phyloP scores from a whole-genome alignment of 2,888 invertebrate species.

The Limnephilus marmoratus region DNA sequence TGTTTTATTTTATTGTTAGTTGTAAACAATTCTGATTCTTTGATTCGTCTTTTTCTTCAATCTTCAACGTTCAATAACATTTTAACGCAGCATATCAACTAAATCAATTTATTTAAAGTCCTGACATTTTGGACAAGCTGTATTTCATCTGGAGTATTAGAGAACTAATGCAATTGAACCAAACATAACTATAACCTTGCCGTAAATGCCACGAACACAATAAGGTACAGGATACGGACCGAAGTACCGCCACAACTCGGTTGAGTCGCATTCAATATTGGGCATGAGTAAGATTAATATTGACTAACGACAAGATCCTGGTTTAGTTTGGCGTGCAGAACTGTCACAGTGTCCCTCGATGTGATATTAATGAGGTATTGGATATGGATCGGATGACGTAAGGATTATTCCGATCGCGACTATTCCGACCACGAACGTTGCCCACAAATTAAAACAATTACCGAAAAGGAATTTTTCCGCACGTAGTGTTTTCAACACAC shows the following conservation, averaged over 20 bases:
- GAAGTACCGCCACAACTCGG: conserved; percentile 29
- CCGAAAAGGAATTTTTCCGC: no score
- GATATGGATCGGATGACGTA: not conserved
- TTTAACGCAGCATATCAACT: not conserved
- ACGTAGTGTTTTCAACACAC: no score
- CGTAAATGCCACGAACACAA: not conserved
- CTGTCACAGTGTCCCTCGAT: conserved; percentile 38
- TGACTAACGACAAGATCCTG: conserved; percentile 38
- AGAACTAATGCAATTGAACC: conserved; percentile 12
- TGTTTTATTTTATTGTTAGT: no score
- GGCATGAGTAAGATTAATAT: conserved; percentile 49
- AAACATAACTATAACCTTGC: not conserved
- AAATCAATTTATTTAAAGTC: not conserved
- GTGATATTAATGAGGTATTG: conserved; percentile 23
- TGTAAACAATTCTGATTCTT: no score
- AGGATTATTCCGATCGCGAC: not conserved
- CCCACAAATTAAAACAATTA: not conserved
- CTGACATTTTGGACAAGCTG: not conserved
- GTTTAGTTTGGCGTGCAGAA: conserved; percentile 24
- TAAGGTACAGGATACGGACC: not conserved
- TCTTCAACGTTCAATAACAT: not conserved
- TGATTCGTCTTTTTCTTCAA: no score
- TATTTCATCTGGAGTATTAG: not conserved
- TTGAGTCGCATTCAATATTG: conserved; percentile 49
- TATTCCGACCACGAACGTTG: not conserved